Conservation (phyloP, 2,888 invertebrate genomes). For the Clivina fossor region DNA sequence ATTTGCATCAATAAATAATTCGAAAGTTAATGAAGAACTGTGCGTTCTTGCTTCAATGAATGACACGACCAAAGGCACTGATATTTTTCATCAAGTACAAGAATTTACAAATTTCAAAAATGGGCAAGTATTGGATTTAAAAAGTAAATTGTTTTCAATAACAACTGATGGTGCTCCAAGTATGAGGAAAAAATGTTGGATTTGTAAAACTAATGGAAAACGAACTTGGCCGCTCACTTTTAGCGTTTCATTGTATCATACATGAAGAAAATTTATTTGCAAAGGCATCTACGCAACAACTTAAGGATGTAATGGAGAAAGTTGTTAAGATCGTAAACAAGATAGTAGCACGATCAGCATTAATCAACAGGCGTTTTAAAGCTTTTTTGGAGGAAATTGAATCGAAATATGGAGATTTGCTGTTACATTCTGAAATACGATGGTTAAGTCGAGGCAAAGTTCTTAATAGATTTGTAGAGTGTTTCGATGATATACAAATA, state of each 20-base stretch:
- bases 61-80: constrained; percentile 37
- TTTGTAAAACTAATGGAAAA: constrained; percentile 41
- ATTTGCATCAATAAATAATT: constrained; percentile 39
- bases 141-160: constrained; percentile 42
- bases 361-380: constrained; percentile 26
- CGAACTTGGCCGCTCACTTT: constrained; percentile 40
- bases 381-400: constrained; percentile 27
- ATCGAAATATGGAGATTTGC: constrained; percentile 26
- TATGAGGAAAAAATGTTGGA: constrained; percentile 41
- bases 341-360: constrained; percentile 40
- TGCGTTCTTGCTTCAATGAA: constrained; percentile 39
- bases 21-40: constrained; percentile 41
- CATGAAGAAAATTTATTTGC: constrained; percentile 42
- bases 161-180: constrained; percentile 41
- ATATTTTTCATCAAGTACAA: constrained; percentile 41
- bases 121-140: constrained; percentile 40
- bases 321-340: no score
- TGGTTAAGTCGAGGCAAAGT: no score
- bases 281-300: no score
- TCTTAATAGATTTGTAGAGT: no score
- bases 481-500: no score
- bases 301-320: no score
- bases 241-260: constrained; percentile 42
- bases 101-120: constrained; percentile 41
- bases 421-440: constrained; percentile 24